A percentile compares a stretch with the other conserved stretches of the same genome.
These are phyloP conservation scores for Reinhardtius hippoglossoides DNA, from an alignment of 2,113 vertebrate species.

Conservation along the genomic window DNA sequence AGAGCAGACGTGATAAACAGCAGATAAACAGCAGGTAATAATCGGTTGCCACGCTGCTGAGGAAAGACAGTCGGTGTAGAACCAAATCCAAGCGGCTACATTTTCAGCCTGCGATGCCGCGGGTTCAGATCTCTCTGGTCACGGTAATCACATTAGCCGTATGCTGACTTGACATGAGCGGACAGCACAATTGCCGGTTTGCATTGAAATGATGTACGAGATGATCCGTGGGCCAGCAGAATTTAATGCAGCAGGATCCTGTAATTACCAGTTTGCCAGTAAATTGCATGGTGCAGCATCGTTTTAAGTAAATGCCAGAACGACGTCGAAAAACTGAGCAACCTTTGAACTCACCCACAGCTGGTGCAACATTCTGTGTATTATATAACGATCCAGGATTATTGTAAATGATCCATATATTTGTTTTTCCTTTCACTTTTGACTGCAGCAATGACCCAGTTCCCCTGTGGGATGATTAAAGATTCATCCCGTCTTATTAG, in stretches of 20 bases:
- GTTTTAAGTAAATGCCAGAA: not conserved
- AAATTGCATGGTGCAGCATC: not conserved
- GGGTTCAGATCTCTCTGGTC: not conserved
- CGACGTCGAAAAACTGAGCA: not conserved
- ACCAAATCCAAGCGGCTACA: not conserved
- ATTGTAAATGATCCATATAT: not conserved
- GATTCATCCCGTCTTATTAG: slow-evolving; percentile 31
- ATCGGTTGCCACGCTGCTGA: not conserved
- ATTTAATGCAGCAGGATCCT: not conserved
- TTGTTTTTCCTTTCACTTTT: not conserved
- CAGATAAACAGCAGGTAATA: not conserved
- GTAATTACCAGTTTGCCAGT: not conserved
- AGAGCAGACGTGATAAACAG: not conserved
- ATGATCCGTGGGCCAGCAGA: not conserved
- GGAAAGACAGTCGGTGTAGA: not conserved
- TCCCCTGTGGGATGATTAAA: slow-evolving; percentile 33
- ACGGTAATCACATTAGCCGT: slow-evolving; percentile 4
- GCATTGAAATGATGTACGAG: not conserved
- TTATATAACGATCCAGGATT: not conserved
- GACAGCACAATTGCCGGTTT: slow-evolving; percentile 2
- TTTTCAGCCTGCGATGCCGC: not conserved
- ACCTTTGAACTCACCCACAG: not conserved
- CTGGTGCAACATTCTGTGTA: not conserved
- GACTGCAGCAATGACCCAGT: slow-evolving; percentile 30
- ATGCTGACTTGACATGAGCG: slow-evolving; percentile 1